Base-by-base conservation (phyloP, 1,140 invertebrate genomes). In the Euborellia annulipes region DNA sequence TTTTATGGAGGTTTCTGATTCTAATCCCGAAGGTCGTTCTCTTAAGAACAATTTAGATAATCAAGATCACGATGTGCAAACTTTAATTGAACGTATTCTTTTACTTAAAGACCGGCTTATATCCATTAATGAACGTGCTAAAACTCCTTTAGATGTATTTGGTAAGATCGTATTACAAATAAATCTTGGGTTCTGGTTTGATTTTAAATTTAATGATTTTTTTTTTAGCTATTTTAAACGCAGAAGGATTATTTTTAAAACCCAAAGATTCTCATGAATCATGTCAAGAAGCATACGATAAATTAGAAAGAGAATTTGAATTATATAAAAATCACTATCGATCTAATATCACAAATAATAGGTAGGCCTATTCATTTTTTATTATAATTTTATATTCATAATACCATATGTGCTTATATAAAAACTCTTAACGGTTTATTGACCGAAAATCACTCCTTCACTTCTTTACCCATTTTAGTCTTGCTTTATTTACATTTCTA, bases 211-310 rank as follows among this genome's bases (percentile, higher is more conserved):
- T 34, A 9, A 34, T 34, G 32, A 9, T 34, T n/a, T 34, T 9
- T 34, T 34, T 34, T 34, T 9, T n/a, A 34, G 32, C 32, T 34
- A 34, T 34, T 34, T 34, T 34, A 34, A 34, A 40, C 38, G 7
- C 38, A 40, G 38, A 40, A 9, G 38, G 18, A 8, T 46, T 46
- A 4, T 13, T 11, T 4, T n/a, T 23, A 3, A 23, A 38, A 9
- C 36, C 41, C 19, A 32, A 50, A 34, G 55, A 60, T 1, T 43
- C 55, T 20, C 51, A 55, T 23, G 44, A 52, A 3, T 48, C 57
- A 3, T 72, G 68, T 46, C 64, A 67, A 53, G 63, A 71, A 47
- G 70, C 71, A 45, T 67, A 72, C 19, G 62, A 66, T 14, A 49
- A 43, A 14, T 60, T 67, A 18, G 45, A 64, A 36, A 54, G 61